Base-by-base conservation (phyloP, 2,888 invertebrate species). In the Eledona agricola region DNA sequence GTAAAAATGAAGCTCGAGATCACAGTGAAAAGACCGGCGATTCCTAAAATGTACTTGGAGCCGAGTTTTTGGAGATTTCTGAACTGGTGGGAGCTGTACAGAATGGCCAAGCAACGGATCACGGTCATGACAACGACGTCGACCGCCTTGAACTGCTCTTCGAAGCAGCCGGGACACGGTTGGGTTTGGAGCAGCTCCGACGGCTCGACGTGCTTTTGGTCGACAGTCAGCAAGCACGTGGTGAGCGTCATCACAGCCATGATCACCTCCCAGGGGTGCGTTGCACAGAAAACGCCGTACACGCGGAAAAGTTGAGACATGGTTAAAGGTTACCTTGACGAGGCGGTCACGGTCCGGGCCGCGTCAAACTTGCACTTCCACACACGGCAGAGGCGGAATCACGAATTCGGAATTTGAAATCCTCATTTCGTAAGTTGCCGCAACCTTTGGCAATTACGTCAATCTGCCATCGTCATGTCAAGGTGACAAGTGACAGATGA, bases 1-100 rank as follows among this genome's bases (percentile, higher is more conserved):
- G 93, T 95, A 78, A 95, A 95, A 22, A 95, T 88, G 70, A 95
- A 90, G 72, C 93, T 93, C 42, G 94, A 93, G 72, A 94, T 91
- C 3, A 95, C 90, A 0, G 93, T 93, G 73, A 96, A 95, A 6
- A 95, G 80, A 11, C 92, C 94, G 26, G 94, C 92, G 54, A 95
- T 89, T 58, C 92, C 87, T 51, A 87, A 74, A 67, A 87, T 83
- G 69, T 91, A 91, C 70, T 90, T 94, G 5, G 95, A 95, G 13
- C 94, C 94, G 49, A 94, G 82, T 71, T 88, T 89, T 66, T 92
- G 88, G 12, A 96, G 82, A 74, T 90, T 92, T 35, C 91, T 85
- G 73, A 96, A 90, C 76, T 95, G 94, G 73, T 95, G 90, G 75
- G 94, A 95, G 49, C 91, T 90, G 77, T 94, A 95, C 5, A 95